phyloP scores from a whole-genome alignment of 2,888 invertebrate species.

The Fragum fragum region DNA sequence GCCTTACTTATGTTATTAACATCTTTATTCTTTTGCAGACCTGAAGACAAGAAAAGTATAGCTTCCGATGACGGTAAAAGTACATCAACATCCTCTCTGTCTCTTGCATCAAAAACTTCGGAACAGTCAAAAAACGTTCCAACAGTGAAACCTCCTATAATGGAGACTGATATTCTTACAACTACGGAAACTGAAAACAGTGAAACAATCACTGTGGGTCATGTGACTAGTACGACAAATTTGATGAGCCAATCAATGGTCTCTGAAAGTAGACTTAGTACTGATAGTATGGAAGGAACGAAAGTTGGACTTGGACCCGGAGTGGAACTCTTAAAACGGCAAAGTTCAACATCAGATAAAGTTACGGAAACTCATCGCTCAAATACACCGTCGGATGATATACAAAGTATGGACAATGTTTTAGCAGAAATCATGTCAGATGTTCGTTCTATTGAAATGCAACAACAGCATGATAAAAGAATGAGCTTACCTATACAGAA shows the following conservation, averaged over 20 bases:
- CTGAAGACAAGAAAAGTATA: conserved; percentile 76
- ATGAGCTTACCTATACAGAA: conserved; percentile 81
- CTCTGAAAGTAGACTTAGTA: conserved; percentile 42
- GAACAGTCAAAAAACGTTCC: conserved; percentile 72
- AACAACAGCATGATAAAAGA: conserved; percentile 81
- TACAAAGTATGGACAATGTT: conserved; percentile 84
- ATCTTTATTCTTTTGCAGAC: conserved; percentile 54
- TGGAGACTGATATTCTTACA: conserved; percentile 75
- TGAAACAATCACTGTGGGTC: conserved; percentile 47
- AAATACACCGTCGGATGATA: conserved; percentile 59
- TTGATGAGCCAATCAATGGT: conserved; percentile 63
- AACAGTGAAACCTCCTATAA: conserved; percentile 47
- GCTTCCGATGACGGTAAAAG: conserved; percentile 77
- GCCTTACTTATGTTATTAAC: no score
- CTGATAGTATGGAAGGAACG: conserved; percentile 18
- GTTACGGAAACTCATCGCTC: conserved; percentile 49
- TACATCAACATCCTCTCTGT: conserved; percentile 81
- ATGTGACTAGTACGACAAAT: conserved; percentile 36
- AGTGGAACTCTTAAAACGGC: conserved; percentile 57
- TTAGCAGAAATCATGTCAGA: conserved; percentile 86
- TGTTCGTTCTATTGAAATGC: conserved; percentile 84
- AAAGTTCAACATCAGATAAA: conserved; percentile 61
- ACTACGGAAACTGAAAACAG: conserved; percentile 29
- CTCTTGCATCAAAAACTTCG: conserved; percentile 54
- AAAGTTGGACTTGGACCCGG: conserved; percentile 50